These are phyloP conservation scores for Apoda limacodes DNA, from an alignment of 2,888 invertebrate genomes.

Conservation along the genomic window DNA sequence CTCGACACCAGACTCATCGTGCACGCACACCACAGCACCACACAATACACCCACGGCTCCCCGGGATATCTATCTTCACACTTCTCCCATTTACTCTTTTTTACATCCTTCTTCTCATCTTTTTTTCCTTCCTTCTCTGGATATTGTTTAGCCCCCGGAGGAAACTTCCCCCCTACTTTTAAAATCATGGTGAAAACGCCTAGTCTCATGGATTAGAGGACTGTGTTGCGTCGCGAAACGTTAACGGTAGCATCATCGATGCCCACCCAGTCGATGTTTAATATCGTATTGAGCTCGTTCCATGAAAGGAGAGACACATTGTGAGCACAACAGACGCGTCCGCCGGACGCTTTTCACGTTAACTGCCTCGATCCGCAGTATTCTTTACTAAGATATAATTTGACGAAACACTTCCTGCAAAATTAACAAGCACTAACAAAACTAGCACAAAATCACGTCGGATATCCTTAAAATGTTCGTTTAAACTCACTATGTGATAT, in stretches of 20 bases:
- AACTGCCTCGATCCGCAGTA: slow-evolving; percentile 22
- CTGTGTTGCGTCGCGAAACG: slow-evolving; percentile 16
- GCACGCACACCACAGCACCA: slow-evolving; percentile 74
- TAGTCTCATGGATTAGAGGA: slow-evolving; percentile 26
- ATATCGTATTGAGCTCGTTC: slow-evolving; percentile 20
- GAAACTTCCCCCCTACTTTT: slow-evolving; percentile 52
- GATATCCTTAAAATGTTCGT: not conserved
- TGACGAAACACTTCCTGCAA: slow-evolving; percentile 10
- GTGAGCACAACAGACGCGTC: slow-evolving; percentile 29
- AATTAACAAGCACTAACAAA: slow-evolving; percentile 11
- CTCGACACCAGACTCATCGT: slow-evolving; percentile 72
- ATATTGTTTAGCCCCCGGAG: slow-evolving; percentile 27
- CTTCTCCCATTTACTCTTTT: slow-evolving; percentile 41
- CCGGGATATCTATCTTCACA: slow-evolving; percentile 48
- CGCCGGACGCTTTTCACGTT: slow-evolving; percentile 27
- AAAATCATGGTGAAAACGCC: slow-evolving; percentile 43
- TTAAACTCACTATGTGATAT: not conserved
- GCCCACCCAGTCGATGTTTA: slow-evolving; percentile 19
- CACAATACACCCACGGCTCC: slow-evolving; percentile 58
- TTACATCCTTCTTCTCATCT: slow-evolving; percentile 29
- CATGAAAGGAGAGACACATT: slow-evolving; percentile 28
- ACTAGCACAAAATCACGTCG: slow-evolving; percentile 19
- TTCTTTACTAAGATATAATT: slow-evolving; percentile 21
- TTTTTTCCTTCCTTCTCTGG: slow-evolving; percentile 31
- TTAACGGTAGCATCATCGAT: slow-evolving; percentile 22